Percentiles rank a stretch among this genome's conserved stretches.
Evolutionary conservation across 2,797 vertebrate species (phyloP).

Genomic region (Diplodus puntazzo): DNA sequence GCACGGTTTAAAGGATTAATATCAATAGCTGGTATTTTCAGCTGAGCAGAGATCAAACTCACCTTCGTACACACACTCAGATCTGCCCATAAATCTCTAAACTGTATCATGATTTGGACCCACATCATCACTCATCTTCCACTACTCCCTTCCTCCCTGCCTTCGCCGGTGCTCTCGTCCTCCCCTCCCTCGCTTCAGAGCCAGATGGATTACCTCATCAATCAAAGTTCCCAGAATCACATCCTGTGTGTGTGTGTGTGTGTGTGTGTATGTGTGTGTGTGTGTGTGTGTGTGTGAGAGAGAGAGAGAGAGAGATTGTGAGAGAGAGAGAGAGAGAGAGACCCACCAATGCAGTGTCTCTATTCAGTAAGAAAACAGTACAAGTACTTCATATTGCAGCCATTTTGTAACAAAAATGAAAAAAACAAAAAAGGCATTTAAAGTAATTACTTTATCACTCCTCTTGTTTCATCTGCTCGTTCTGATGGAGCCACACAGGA

Average conservation of each 20-base stretch:
- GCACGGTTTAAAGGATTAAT: constrained; percentile 4
- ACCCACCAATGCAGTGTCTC: constrained; percentile 54
- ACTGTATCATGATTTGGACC: constrained; percentile 62
- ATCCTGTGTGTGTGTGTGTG: constrained; percentile 54
- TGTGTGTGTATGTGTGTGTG: constrained; percentile 56
- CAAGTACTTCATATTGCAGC: constrained; percentile 35
- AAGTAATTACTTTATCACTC: constrained; percentile 50
- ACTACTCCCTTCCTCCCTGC: constrained; percentile 46
- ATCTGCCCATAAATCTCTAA: constrained; percentile 46
- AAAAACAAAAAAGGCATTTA: constrained; percentile 4
- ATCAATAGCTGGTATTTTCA: constrained; percentile 20
- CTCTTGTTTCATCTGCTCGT: constrained; percentile 26
- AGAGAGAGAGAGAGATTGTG: neutral
- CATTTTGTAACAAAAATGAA: constrained; percentile 46
- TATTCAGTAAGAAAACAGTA: constrained; percentile 43
- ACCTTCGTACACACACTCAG: neutral
- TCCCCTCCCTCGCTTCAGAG: constrained; percentile 64
- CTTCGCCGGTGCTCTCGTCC: constrained; percentile 38
- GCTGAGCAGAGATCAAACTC: constrained; percentile 20
- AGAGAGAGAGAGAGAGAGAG: neutral
- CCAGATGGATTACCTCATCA: constrained; percentile 82
- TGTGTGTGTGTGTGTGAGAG: constrained; percentile 46
- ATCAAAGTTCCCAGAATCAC: constrained; percentile 78
- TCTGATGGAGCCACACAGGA: constrained; percentile 42
- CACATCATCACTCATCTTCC: constrained; percentile 65